Percentiles rank a stretch among this genome's conserved stretches.
These are phyloP conservation scores for Burhinus bistriatus DNA, from an alignment of 2,113 vertebrate species.

Conservation along the genomic window DNA sequence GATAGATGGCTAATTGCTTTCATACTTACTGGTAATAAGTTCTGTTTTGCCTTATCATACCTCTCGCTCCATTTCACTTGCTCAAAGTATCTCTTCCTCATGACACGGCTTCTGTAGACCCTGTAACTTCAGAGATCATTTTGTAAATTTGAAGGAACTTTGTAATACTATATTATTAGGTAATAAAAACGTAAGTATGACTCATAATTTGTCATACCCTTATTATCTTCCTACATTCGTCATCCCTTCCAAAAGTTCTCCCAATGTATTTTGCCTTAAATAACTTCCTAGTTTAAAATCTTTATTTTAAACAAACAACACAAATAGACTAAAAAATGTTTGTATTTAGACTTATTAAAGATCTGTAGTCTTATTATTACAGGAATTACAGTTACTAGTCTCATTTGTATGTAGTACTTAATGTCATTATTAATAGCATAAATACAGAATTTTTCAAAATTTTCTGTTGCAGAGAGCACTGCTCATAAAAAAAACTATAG, in stretches of 20 bases:
- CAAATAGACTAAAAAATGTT: not conserved
- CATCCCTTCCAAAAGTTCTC: not conserved
- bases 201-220: not conserved
- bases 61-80: not conserved
- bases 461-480: not conserved
- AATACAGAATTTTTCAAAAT: not conserved
- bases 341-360: not conserved
- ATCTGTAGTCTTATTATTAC: not conserved
- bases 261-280: not conserved
- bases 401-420: not conserved
- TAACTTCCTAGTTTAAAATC: not conserved
- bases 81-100: not conserved
- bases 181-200: not conserved
- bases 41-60: not conserved
- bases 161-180: not conserved
- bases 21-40: not conserved
- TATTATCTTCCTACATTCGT: not conserved
- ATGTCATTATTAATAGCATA: not conserved
- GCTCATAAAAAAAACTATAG: not conserved
- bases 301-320: not conserved
- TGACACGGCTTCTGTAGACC: not conserved
- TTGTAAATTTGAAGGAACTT: not conserved
- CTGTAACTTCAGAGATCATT: not conserved
- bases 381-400: not conserved
- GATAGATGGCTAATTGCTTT: conserved; percentile 1